These are phyloP conservation scores for Sula dactylatra DNA, from an alignment of 2,113 vertebrate species.

Conservation along the genomic window DNA sequence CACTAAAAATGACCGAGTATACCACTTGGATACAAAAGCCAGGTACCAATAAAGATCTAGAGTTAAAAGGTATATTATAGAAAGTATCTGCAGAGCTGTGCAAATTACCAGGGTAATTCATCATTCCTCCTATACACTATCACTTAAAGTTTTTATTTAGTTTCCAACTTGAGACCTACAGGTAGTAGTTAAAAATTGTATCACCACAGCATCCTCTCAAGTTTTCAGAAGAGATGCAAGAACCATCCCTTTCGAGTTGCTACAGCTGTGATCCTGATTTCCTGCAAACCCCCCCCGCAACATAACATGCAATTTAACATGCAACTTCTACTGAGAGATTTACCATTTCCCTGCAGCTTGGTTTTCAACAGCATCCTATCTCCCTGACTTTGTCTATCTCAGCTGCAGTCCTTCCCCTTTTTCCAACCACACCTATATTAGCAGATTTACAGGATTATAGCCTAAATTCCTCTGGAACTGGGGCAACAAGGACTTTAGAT, in stretches of 20 bases:
- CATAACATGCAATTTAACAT: rapidly evolving
- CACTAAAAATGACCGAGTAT: neutral
- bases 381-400: neutral
- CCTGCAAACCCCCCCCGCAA: neutral
- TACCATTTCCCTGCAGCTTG: neutral
- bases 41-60: neutral
- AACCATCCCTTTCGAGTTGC: neutral
- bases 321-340: neutral
- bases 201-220: neutral
- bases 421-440: neutral
- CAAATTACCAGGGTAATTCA: neutral
- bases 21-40: neutral
- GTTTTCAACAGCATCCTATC: neutral
- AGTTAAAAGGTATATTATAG: neutral
- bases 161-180: neutral
- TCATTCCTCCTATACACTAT: neutral
- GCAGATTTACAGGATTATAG: slow-evolving; percentile 22
- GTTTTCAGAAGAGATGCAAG: neutral
- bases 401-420: neutral
- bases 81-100: neutral
- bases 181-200: neutral
- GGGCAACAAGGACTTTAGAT: slow-evolving; percentile 30
- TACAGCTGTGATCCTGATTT: neutral
- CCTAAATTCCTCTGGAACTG: neutral
- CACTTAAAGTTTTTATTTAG: neutral